These are phyloP conservation scores for Calosoma granatense DNA, from an alignment of 1,140 invertebrate genomes.

Conservation along the genomic window DNA sequence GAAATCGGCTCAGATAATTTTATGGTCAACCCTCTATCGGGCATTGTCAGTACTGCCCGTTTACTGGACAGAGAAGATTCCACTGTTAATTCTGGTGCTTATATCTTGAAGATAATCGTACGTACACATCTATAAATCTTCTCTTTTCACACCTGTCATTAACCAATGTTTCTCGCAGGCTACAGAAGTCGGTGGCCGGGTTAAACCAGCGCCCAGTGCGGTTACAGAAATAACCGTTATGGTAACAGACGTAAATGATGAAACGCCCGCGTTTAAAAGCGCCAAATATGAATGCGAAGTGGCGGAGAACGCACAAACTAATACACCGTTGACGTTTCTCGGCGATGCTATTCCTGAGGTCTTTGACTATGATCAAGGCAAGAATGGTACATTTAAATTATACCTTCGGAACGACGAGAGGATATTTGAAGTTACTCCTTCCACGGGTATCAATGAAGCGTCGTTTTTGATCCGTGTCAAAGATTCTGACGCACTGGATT, in stretches of 20 bases:
- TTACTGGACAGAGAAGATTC: slow-evolving; percentile 73
- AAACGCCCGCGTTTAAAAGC: slow-evolving; percentile 76
- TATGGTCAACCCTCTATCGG: slow-evolving; percentile 67
- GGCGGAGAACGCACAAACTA: slow-evolving; percentile 82
- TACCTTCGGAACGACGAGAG: slow-evolving; percentile 68
- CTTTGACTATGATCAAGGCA: slow-evolving; percentile 87
- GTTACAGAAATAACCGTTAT: slow-evolving; percentile 87
- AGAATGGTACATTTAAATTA: slow-evolving; percentile 84
- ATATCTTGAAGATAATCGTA: slow-evolving; percentile 54
- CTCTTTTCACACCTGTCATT: slow-evolving; percentile 9
- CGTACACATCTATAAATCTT: slow-evolving; percentile 17
- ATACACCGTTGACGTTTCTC: slow-evolving; percentile 81
- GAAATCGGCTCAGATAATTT: slow-evolving; percentile 60
- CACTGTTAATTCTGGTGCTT: slow-evolving; percentile 71
- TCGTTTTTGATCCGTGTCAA: slow-evolving; percentile 85
- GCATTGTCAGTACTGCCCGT: slow-evolving; percentile 65
- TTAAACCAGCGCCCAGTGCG: slow-evolving; percentile 59
- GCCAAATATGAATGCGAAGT: slow-evolving; percentile 75
- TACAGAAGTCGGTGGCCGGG: slow-evolving; percentile 48
- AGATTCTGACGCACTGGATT: slow-evolving; percentile 73
- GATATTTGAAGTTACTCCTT: slow-evolving; percentile 83
- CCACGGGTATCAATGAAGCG: slow-evolving; percentile 81
- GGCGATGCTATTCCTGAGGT: slow-evolving; percentile 74
- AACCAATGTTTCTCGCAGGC: no score
- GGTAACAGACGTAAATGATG: slow-evolving; percentile 90